These are phyloP conservation scores for Aegithalos caudatus DNA, from an alignment of 2,113 vertebrate species.

Conservation along the genomic window DNA sequence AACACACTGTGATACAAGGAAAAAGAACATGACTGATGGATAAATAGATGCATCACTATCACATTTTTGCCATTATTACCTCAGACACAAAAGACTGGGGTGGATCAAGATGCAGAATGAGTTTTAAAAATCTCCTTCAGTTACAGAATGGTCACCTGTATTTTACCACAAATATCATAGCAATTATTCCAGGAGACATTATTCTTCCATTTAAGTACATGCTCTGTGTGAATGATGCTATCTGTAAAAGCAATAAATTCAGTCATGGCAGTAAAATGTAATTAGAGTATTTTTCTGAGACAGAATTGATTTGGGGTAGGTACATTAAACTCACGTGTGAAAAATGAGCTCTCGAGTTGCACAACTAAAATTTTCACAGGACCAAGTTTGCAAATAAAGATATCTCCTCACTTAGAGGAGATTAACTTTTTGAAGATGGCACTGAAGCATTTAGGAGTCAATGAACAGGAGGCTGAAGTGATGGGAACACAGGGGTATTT, in stretches of 20 bases:
- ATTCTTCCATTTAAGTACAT: slow-evolving; percentile 37
- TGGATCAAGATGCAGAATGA: background rate
- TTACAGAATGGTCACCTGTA: background rate
- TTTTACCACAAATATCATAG: slow-evolving; percentile 3
- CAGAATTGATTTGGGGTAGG: slow-evolving; percentile 36
- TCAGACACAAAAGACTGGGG: background rate
- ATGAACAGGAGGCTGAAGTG: background rate
- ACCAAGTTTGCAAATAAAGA: background rate
- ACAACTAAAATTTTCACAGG: background rate
- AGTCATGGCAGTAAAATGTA: background rate
- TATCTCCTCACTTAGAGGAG: background rate
- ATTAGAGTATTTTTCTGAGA: slow-evolving; percentile 31
- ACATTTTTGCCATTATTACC: background rate
- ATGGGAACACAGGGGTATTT: background rate
- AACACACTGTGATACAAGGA: background rate
- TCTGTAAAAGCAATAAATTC: slow-evolving; percentile 42
- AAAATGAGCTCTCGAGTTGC: background rate
- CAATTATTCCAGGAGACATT: slow-evolving; percentile 10
- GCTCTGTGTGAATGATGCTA: background rate
- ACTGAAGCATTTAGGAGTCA: background rate
- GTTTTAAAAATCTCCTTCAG: background rate
- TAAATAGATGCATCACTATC: background rate
- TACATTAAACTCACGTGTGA: slow-evolving; percentile 27
- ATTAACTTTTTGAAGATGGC: slow-evolving; percentile 8
- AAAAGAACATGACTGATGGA: background rate